Percentiles rank a stretch among this genome's conserved stretches.
phyloP scores from a whole-genome alignment of 2,888 invertebrate genomes.

The Eulithis testata region DNA sequence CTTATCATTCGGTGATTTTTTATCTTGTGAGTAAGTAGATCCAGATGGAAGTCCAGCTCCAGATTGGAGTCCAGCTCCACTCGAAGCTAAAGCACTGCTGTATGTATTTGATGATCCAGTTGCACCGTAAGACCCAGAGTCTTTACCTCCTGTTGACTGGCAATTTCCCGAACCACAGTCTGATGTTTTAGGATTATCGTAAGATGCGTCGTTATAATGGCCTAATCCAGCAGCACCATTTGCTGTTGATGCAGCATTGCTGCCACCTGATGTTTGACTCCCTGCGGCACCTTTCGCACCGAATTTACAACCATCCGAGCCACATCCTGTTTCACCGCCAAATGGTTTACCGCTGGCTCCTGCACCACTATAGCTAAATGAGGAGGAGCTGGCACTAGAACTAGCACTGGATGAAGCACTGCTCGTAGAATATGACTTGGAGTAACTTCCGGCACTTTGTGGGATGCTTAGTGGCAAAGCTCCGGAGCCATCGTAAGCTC shows the following conservation, averaged over 20 bases:
- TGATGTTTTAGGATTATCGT: constrained; percentile 24
- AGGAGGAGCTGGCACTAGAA: constrained; percentile 66
- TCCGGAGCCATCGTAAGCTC: constrained; percentile 55
- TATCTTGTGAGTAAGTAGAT: constrained; percentile 20
- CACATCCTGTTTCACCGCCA: constrained; percentile 42
- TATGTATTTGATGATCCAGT: constrained; percentile 23
- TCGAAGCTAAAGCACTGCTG: constrained; percentile 30
- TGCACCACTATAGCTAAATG: constrained; percentile 65
- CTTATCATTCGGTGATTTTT: constrained; percentile 28
- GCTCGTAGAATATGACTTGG: constrained; percentile 74
- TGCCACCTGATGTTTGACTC: constrained; percentile 40
- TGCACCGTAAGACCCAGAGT: constrained; percentile 20
- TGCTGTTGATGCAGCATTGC: constrained; percentile 39
- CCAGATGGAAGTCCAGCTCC: neutral
- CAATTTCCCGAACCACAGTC: constrained; percentile 38
- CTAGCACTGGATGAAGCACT: constrained; percentile 74
- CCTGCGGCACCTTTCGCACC: constrained; percentile 35
- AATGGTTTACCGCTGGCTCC: constrained; percentile 45
- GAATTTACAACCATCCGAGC: constrained; percentile 47
- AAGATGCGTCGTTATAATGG: constrained; percentile 24
- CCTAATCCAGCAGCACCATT: constrained; percentile 35
- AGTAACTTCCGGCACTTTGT: constrained; percentile 68
- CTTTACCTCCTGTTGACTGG: constrained; percentile 15
- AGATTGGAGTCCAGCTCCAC: constrained; percentile 40
- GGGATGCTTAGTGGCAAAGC: constrained; percentile 58